Percentiles rank a stretch among this genome's conserved stretches.
Evolutionary conservation across 53 echinoderm and acorn worm species (phyloP).

Genomic region (Echinometra lucunter): DNA sequence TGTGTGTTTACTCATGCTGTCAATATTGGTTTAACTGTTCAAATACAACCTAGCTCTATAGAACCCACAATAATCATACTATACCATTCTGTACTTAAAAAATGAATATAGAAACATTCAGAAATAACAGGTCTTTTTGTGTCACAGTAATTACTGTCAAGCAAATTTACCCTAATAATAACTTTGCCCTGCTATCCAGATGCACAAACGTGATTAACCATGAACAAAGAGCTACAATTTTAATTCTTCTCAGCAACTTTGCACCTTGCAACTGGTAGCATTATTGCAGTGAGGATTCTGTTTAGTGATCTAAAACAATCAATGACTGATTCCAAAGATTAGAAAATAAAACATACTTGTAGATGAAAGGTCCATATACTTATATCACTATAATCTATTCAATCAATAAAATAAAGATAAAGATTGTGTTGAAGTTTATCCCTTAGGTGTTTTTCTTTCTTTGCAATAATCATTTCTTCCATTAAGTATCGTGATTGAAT

Average conservation of each 20-base stretch:
- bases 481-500: too few species aligned
- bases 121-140: neutral
- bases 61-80: neutral
- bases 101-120: neutral
- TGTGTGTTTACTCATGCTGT: slow-evolving; percentile 47
- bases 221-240: neutral
- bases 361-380: neutral
- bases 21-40: slow-evolving; percentile 47
- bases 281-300: neutral
- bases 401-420: too few species aligned
- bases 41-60: slow-evolving; percentile 15
- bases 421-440: too few species aligned
- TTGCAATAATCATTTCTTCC: too few species aligned
- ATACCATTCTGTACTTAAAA: neutral
- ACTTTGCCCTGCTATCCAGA: neutral
- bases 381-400: neutral
- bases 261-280: neutral
- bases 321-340: neutral
- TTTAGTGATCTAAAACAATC: neutral
- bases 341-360: neutral
- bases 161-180: neutral
- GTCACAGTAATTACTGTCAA: neutral
- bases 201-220: neutral
- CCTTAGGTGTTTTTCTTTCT: too few species aligned
- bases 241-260: neutral